Conservation (phyloP, 2,888 invertebrate genomes). For the Thalpophila matura region DNA sequence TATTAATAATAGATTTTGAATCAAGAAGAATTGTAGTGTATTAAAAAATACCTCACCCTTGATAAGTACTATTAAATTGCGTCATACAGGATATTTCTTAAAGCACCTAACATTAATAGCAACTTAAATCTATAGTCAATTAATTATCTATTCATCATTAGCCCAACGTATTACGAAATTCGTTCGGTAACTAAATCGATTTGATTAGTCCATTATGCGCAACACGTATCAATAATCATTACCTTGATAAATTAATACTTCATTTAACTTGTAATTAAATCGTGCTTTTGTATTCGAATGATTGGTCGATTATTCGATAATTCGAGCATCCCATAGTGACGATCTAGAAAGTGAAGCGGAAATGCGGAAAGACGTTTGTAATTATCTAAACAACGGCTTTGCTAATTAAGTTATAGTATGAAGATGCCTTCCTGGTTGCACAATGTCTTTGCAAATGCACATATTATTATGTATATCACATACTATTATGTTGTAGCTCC, state of each 20-base stretch:
- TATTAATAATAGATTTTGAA: background rate
- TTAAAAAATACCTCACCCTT: conserved; percentile 7
- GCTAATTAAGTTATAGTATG: conserved; percentile 33
- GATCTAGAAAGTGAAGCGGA: conserved; percentile 37
- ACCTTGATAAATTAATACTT: conserved; percentile 44
- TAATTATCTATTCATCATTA: conserved; percentile 43
- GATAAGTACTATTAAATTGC: conserved; percentile 21
- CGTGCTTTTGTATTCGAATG: conserved; percentile 34
- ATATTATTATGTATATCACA: background rate
- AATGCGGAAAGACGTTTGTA: conserved; percentile 11
- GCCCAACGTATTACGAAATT: conserved; percentile 28
- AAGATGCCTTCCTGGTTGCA: conserved; percentile 20
- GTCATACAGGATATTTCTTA: conserved; percentile 33
- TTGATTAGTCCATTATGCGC: conserved; percentile 31
- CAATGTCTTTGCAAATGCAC: conserved; percentile 9
- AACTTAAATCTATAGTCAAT: conserved; percentile 37
- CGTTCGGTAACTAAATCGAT: conserved; percentile 38
- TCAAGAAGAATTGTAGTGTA: no score
- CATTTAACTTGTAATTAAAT: conserved; percentile 35
- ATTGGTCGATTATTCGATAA: conserved; percentile 35
- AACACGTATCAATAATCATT: conserved; percentile 30
- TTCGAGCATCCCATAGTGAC: conserved; percentile 5
- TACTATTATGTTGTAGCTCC: background rate
- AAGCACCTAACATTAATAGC: conserved; percentile 33
- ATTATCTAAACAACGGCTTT: conserved; percentile 26